Conservation (phyloP, 2,888 invertebrate genomes). For the Herminia tarsipennalis region DNA sequence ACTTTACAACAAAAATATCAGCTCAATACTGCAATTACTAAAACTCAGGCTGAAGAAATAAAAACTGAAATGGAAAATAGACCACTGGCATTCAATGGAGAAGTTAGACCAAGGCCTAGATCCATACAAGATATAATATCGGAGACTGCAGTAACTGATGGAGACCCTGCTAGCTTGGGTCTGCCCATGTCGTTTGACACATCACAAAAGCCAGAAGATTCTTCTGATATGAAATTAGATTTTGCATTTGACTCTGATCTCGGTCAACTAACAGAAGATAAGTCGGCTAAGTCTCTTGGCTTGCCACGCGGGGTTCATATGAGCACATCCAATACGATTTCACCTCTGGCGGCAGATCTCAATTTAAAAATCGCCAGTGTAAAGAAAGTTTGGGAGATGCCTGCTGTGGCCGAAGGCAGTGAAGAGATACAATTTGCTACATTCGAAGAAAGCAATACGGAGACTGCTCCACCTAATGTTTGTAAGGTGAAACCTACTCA, state of each 20-base stretch:
- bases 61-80: slow-evolving; percentile 80
- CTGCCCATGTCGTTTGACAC: slow-evolving; percentile 89
- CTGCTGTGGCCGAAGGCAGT: slow-evolving; percentile 87
- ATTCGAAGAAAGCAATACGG: slow-evolving; percentile 75
- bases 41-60: slow-evolving; percentile 81
- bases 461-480: slow-evolving; percentile 88
- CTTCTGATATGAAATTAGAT: slow-evolving; percentile 95
- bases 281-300: slow-evolving; percentile 81
- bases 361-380: slow-evolving; percentile 98
- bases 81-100: slow-evolving; percentile 71
- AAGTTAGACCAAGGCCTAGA: slow-evolving; percentile 72
- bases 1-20: slow-evolving; percentile 88
- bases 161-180: slow-evolving; percentile 76
- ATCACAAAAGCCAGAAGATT: slow-evolving; percentile 88
- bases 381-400: slow-evolving; percentile 95
- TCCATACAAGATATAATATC: slow-evolving; percentile 80
- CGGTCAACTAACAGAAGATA: slow-evolving; percentile 90
- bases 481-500: slow-evolving; percentile 95
- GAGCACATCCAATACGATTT: slow-evolving; percentile 90
- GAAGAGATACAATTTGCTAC: slow-evolving; percentile 80
- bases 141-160: slow-evolving; percentile 68
- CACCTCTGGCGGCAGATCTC: slow-evolving; percentile 94
- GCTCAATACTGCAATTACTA: slow-evolving; percentile 69
- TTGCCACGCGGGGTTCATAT: slow-evolving; percentile 87
- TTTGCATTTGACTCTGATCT: slow-evolving; percentile 95